Base-by-base conservation (phyloP, 2,797 vertebrate species). In the Octomys mimax region DNA sequence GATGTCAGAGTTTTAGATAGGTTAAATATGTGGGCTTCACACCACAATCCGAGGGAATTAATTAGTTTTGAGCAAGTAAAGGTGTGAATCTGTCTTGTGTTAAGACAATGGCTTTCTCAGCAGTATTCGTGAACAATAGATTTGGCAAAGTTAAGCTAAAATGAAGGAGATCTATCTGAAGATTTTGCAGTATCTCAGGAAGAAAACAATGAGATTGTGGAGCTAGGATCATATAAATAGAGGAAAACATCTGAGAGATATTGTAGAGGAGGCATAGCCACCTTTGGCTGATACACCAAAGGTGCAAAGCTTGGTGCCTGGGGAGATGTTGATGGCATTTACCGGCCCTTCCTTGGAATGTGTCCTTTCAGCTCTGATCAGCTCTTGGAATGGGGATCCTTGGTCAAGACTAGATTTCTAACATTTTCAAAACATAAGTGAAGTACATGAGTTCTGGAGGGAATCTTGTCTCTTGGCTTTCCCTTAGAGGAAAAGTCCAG, bases 331-430 rank as follows among this genome's bases (percentile, higher is more conserved):
- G 62, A 46, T 84, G n/a, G 26, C 5, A 62, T 42, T 70, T 36
- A 33, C 33, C 3, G 6, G n/a, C 31, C 42, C 12, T n/a, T 14
- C 10, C 54, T 71, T 57, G 70, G 14, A 70, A 33, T 33, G 14
- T 33, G 46, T 28, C 36, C 62, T 73, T 59, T 71, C 12, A 62
- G 62, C 42, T 21, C 77, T 5, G 4, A 77, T 39, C 9, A 79
- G 24, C 80, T 77, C 80, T 77, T 49, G 71, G 6, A 39, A 66
- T 84, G 26, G 6, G 49, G 54, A 66, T 39, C 36, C 31, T 42
- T 46, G 33, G 49, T 57, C 19, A 94, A 80, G 42, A 90, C 11
- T 42, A 87, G 86, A 89, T 87, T 87, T 95, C 80, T 92, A 80
- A 81, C 11, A 2, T 91, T 49, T 94, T 62, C 14, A 81, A 85